A percentile compares a stretch with the other conserved stretches of the same genome.
Evolutionary conservation across 2,888 invertebrate genomes (phyloP).

Genomic region (Lasioglossum morio): DNA sequence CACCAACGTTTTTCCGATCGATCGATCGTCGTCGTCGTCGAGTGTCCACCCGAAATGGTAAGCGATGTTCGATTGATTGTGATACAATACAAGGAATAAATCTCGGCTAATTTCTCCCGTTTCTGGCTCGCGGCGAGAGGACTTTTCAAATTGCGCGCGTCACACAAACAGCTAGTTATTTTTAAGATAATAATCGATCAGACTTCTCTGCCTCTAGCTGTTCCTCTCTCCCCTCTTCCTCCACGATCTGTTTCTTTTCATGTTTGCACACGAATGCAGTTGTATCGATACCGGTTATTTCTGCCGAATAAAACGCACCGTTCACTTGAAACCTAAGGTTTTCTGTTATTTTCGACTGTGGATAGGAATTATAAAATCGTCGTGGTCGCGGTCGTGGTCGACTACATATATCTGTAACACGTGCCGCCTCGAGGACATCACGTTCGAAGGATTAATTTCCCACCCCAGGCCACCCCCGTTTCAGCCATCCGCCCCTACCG

Average conservation of each 20-base stretch:
- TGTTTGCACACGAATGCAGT: background rate
- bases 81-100: background rate
- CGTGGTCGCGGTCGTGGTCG: slow-evolving; percentile 10
- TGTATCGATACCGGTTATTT: background rate
- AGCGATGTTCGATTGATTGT: slow-evolving; percentile 21
- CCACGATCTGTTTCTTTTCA: background rate
- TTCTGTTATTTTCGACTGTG: slow-evolving; percentile 15
- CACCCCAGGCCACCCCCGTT: background rate
- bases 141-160: background rate
- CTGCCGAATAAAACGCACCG: background rate
- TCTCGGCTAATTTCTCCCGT: background rate
- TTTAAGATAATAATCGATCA: slow-evolving; percentile 9
- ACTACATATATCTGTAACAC: slow-evolving; percentile 29
- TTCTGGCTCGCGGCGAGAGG: background rate
- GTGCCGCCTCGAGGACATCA: slow-evolving; percentile 50
- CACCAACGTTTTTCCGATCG: slow-evolving; percentile 39
- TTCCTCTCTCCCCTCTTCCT: background rate
- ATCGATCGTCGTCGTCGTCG: slow-evolving; percentile 47
- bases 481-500: background rate
- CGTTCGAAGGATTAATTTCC: slow-evolving; percentile 44
- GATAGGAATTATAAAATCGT: slow-evolving; percentile 16
- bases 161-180: background rate
- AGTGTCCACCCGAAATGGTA: slow-evolving; percentile 35
- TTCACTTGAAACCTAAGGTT: background rate
- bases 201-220: background rate